A percentile compares a stretch with the other conserved stretches of the same genome.
Conservation (phyloP, 2,888 invertebrate species). For the Agapetus fuscipes region DNA sequence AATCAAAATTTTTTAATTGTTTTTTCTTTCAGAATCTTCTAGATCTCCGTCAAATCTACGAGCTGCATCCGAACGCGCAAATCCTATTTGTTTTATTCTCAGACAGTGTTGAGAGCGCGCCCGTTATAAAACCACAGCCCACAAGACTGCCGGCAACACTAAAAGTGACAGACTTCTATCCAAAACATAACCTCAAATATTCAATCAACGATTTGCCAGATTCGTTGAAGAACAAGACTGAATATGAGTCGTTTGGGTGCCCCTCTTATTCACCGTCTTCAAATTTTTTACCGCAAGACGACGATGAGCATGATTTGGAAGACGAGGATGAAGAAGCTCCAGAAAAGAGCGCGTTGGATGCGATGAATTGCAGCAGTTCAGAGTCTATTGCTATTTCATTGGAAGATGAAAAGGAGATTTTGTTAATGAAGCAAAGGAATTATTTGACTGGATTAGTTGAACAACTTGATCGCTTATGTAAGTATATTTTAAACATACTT, state of each 20-base stretch:
- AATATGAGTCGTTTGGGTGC: background rate
- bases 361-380: slow-evolving; percentile 1
- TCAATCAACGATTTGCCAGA: background rate
- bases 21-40: slow-evolving; percentile 40
- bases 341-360: background rate
- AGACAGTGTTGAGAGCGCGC: slow-evolving; percentile 25
- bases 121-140: background rate
- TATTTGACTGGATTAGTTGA: slow-evolving; percentile 40
- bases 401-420: slow-evolving; percentile 24
- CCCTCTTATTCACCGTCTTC: background rate
- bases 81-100: slow-evolving; percentile 37
- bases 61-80: slow-evolving; percentile 34
- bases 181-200: background rate
- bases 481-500: no score
- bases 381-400: slow-evolving; percentile 10
- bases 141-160: slow-evolving; percentile 1
- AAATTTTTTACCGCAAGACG: no score
- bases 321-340: background rate
- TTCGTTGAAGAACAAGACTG: background rate
- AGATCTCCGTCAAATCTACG: slow-evolving; percentile 40
- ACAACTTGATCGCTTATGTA: slow-evolving; percentile 40
- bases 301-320: no score
- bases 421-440: slow-evolving; percentile 32
- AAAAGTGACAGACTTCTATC: slow-evolving; percentile 1
- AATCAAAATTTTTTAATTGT: no score